Percentiles rank a stretch among this genome's conserved stretches.
phyloP scores from a whole-genome alignment of 2,797 vertebrate species.

The Eurystomus glaucurus region DNA sequence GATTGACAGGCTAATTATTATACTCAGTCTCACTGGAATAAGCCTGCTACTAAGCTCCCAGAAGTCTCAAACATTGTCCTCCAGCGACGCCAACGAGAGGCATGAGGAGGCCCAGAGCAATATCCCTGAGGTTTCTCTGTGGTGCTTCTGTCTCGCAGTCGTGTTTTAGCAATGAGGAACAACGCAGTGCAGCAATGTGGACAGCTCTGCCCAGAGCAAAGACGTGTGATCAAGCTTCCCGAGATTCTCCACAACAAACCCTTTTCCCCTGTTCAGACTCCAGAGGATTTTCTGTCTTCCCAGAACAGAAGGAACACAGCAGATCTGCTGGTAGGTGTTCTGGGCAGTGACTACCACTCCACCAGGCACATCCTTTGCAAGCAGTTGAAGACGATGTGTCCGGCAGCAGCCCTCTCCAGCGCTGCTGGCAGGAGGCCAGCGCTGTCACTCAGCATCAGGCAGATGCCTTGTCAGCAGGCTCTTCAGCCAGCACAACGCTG shows the following conservation, averaged over 20 bases:
- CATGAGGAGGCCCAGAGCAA: neutral
- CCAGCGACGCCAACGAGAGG: neutral
- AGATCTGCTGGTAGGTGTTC: neutral
- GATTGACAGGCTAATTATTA: neutral
- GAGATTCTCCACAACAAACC: fast-evolving
- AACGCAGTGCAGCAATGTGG: fast-evolving
- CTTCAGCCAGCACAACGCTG: slow-evolving; percentile 33
- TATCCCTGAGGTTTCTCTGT: fast-evolving
- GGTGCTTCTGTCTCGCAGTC: fast-evolving
- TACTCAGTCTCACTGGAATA: neutral
- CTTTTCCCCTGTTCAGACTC: fast-evolving
- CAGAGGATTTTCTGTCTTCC: neutral
- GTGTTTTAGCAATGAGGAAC: fast-evolving
- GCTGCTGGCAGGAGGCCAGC: neutral
- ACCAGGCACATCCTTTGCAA: too few species aligned
- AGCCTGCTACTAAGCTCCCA: neutral
- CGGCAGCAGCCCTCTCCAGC: neutral
- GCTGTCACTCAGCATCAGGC: slow-evolving; percentile 52
- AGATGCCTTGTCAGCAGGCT: neutral
- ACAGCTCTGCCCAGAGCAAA: neutral
- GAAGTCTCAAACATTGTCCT: neutral
- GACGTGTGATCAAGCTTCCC: fast-evolving
- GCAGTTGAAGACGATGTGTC: neutral
- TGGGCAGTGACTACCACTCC: too few species aligned
- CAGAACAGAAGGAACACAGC: neutral